Evolutionary conservation across 2,113 vertebrate species (phyloP), one percentile per base, ranked within the genome.

Genomic region (Austrofundulus limnaeus): DNA sequence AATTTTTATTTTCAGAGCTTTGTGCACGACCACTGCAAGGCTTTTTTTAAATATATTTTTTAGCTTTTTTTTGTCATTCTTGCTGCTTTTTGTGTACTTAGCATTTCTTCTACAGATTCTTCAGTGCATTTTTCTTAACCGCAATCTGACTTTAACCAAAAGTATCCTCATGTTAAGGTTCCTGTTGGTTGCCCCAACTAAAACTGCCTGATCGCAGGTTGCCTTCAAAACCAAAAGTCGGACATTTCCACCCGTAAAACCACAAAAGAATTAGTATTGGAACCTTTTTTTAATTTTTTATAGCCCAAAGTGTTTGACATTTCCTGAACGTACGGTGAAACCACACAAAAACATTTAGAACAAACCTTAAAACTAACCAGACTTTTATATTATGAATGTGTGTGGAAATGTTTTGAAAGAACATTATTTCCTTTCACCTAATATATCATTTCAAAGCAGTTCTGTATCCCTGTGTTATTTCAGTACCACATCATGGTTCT

Each of bases 361-460:
- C 17, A 20, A 55, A 49, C 11, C 47, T 37, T 24, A 17, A 65
- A 25, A 38, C 61, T 39, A 39, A 53, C 42, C 41, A 51, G 28
- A 53, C 70, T 45, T 81, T 82, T 54, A 63, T 61, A 21, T 42
- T 64, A 47, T 80, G 52, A 1, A 34, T 71, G 52, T 74, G 23
- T 62, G 51, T 66, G 69, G 61, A 62, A 15, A 25, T 61, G 69
- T 19, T 37, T 19, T 20, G 2, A 19, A 13, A n/a, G n/a, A 5
- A 66, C 47, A 70, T 72, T 74, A 66, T 76, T 42, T 65, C 68
- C 50, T 88, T 82, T 71, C 69, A 80, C 50, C 23, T 77, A 87
- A 77, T 19, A 75, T 72, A 85, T 85, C 90, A 93, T 93, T 93
- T 93, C 92, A 93, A 89, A 80, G 72, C 70, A 15, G 83, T 60